Percentiles rank a stretch among this genome's conserved stretches.
phyloP scores from a whole-genome alignment of 1,140 invertebrate species.

The Brachionus paranguensis region DNA sequence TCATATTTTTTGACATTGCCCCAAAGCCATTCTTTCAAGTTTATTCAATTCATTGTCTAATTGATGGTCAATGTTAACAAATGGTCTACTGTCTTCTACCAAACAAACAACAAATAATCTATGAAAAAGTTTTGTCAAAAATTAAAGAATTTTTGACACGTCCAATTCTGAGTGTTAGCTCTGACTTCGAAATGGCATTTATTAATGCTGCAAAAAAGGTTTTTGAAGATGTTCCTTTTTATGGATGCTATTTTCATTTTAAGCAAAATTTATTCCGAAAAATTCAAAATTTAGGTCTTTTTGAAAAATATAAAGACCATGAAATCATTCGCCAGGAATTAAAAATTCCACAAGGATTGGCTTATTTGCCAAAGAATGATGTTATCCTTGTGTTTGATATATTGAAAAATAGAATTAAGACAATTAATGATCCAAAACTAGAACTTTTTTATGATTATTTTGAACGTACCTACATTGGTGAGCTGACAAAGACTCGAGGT shows the following conservation, averaged over 20 bases:
- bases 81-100: background rate
- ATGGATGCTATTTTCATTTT: too few relatives aligned
- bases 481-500: background rate
- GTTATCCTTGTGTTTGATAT: background rate
- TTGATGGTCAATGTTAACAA: background rate
- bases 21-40: constrained; percentile 4
- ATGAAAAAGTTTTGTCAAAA: background rate
- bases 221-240: too few relatives aligned
- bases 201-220: too few relatives aligned
- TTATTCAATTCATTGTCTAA: constrained; percentile 6
- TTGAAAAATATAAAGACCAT: too few relatives aligned
- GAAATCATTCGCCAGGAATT: background rate
- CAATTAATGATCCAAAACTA: background rate
- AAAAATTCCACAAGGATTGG: background rate
- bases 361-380: background rate
- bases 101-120: background rate
- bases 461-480: background rate
- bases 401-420: background rate
- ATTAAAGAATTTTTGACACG: background rate
- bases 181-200: too few relatives aligned
- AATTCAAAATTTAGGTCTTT: too few relatives aligned
- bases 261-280: too few relatives aligned
- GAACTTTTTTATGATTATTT: background rate
- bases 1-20: background rate
- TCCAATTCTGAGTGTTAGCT: too few relatives aligned